A percentile compares a stretch with the other conserved stretches of the same genome.
Evolutionary conservation across 1,140 invertebrate species (phyloP).

Genomic region (Brevipalpus yothersi): DNA sequence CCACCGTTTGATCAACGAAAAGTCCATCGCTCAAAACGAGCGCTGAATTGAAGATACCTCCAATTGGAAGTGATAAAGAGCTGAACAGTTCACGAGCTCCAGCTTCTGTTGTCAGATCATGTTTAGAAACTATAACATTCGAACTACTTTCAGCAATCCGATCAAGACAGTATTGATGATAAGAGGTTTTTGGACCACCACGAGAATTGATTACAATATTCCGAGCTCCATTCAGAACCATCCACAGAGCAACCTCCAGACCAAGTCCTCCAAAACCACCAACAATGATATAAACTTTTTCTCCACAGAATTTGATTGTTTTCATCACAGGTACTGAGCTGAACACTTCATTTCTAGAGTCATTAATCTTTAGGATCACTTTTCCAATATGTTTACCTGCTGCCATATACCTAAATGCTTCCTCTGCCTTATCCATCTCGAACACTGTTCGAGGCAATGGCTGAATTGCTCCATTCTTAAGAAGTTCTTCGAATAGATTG

Average conservation of each 20-base stretch:
- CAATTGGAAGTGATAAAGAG: constrained; percentile 46
- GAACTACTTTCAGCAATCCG: constrained; percentile 40
- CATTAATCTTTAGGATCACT: constrained; percentile 30
- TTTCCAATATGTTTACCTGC: constrained; percentile 90
- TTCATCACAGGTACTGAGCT: constrained; percentile 29
- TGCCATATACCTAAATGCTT: constrained; percentile 87
- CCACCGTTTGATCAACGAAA: constrained; percentile 58
- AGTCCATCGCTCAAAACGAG: constrained; percentile 55
- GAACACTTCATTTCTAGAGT: no score
- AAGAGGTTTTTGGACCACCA: constrained; percentile 58
- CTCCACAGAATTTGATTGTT: constrained; percentile 48
- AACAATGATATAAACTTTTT: constrained; percentile 59
- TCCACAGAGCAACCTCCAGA: constrained; percentile 68
- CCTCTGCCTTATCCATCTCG: constrained; percentile 53
- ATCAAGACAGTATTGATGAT: constrained; percentile 29
- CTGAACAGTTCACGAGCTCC: constrained; percentile 28
- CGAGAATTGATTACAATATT: constrained; percentile 63
- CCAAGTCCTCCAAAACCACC: constrained; percentile 84
- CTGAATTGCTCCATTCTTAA: constrained; percentile 63
- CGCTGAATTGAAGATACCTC: constrained; percentile 82
- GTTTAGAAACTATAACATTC: constrained; percentile 39
- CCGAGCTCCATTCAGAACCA: constrained; percentile 53
- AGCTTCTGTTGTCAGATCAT: constrained; percentile 35
- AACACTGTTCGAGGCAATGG: constrained; percentile 61
- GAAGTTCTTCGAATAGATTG: constrained; percentile 56